Percentiles rank a stretch among this genome's conserved stretches.
Conservation (phyloP, 2,888 invertebrate genomes). For the Amphipyra berbera region DNA sequence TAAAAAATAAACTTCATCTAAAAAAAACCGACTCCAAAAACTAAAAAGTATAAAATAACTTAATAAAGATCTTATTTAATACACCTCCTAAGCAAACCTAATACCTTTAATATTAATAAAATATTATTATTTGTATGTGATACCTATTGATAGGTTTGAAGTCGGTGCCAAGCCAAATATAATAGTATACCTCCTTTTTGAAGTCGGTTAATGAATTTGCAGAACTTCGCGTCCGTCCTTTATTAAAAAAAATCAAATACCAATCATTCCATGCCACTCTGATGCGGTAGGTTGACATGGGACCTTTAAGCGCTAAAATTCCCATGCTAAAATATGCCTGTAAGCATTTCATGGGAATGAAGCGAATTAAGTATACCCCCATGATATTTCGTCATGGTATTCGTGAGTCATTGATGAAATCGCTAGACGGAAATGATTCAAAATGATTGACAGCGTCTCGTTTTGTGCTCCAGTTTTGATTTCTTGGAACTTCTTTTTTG, state of each 20-base stretch:
- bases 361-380: slow-evolving; percentile 74
- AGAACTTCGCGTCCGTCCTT: slow-evolving; percentile 7
- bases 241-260: slow-evolving; percentile 59
- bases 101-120: too few species aligned
- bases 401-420: slow-evolving; percentile 49
- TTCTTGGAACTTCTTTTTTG: slow-evolving; percentile 48
- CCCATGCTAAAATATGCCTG: slow-evolving; percentile 70
- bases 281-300: slow-evolving; percentile 75
- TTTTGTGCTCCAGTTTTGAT: slow-evolving; percentile 43
- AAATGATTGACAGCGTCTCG: slow-evolving; percentile 53
- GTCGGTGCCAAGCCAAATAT: too few species aligned
- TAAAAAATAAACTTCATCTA: too few species aligned
- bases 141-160: too few species aligned
- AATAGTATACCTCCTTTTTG: too few species aligned
- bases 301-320: slow-evolving; percentile 73
- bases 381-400: slow-evolving; percentile 41
- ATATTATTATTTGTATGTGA: too few species aligned
- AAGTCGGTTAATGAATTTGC: too few species aligned
- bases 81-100: too few species aligned
- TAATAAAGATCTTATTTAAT: too few species aligned
- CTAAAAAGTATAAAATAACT: too few species aligned
- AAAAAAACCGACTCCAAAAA: too few species aligned
- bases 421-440: slow-evolving; percentile 50
- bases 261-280: slow-evolving; percentile 61
- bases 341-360: slow-evolving; percentile 79